Base-by-base conservation (phyloP, 2,888 invertebrate genomes). In the Leucania comma region DNA sequence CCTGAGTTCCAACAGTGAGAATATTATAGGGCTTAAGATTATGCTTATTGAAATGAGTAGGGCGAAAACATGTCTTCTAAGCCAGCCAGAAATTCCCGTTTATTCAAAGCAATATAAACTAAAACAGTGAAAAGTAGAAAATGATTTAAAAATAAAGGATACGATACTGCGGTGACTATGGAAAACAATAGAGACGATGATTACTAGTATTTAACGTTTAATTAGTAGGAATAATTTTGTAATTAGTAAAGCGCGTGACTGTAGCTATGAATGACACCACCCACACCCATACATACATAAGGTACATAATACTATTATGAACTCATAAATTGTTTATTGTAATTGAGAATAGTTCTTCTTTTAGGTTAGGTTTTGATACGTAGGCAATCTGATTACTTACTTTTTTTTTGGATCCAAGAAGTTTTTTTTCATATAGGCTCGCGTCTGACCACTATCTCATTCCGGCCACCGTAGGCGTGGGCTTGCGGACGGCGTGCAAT, bases 201-300 rank as follows among this genome's bases (percentile, higher is more conserved):
- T 65, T 38, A 62, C 53, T 56, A 65, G 38, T 58, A 58, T 29
- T 61, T 61, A 68, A 62, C 69, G 29, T 73, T 79, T 56, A 65
- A 80, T 80, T 59, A 53, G 46, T 59, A 12, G 50, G 50, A 75
- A 59, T 80, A 69, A 80, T 69, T 61, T 56, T 51, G 26, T 62
- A 75, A 74, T 78, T 75, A 80, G 57, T 12, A 3, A 38, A 8
- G 53, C 69, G 62, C 70, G 78, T 80, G 80, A 78, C 69, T 66
- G 0, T 32, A 12, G 14, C 32, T 8, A 57, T 35, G 29, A 56
- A 71, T 60, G 32, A 60, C 42, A 50, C 54, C 24, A 38, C 38
- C 53, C 24, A 24, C 12, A 20, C 0, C 9, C 38, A 48, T n/a
- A 48, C 42, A 42, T 42, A 42, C 48, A 62, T 8, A 68, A 2